Conservation (phyloP, 2,113 vertebrate genomes). For the Phyllostomus discolor region DNA sequence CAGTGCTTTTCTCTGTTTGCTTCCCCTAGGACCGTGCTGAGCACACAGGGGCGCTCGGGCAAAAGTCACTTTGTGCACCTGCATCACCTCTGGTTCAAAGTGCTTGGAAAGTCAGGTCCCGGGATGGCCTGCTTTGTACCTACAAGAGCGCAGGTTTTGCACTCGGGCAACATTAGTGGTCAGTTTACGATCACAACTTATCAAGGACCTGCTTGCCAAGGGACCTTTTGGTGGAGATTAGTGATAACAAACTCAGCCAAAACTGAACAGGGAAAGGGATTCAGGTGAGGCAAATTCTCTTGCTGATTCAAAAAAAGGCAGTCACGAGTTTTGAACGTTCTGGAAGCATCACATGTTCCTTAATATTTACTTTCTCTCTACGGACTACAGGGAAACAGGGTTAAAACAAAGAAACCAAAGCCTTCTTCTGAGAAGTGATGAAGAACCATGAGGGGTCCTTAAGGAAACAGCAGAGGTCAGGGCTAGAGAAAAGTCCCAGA, state of each 20-base stretch:
- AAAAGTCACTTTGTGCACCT: not conserved
- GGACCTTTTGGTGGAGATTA: not conserved
- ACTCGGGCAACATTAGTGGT: not conserved
- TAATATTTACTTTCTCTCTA: constrained; percentile 2
- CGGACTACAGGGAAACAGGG: not conserved
- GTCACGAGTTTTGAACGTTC: not conserved
- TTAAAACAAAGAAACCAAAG: not conserved
- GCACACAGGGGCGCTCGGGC: not conserved
- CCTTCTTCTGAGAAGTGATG: not conserved
- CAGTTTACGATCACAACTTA: not conserved
- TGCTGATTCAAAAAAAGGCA: constrained; percentile 19
- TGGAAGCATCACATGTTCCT: not conserved
- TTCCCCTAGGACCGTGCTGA: not conserved
- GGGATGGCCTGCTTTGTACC: not conserved
- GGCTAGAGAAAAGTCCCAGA: not conserved
- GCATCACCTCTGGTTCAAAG: not conserved
- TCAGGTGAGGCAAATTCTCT: not conserved
- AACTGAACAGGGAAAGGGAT: not conserved
- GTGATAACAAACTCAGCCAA: constrained; percentile 6
- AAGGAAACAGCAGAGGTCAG: not conserved
- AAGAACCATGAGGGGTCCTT: not conserved
- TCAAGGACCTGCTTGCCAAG: not conserved
- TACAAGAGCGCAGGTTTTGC: not conserved
- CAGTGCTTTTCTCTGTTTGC: not conserved
- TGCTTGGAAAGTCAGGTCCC: not conserved